Evolutionary conservation across 1,140 invertebrate genomes (phyloP).

Genomic region (Aphidius ervi): DNA sequence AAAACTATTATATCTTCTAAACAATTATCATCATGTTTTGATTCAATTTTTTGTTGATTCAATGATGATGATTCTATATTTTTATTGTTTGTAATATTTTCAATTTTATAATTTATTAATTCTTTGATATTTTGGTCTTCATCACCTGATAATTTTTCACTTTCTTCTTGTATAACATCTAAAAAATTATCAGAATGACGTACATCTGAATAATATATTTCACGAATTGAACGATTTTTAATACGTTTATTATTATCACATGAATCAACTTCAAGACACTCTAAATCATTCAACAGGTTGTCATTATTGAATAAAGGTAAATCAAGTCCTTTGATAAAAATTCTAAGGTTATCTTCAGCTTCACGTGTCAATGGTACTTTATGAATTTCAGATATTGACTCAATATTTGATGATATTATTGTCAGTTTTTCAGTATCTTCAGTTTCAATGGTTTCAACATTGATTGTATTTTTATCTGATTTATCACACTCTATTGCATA

Average conservation of each 20-base stretch:
- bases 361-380: slow-evolving; percentile 44
- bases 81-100: too few relatives aligned
- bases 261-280: slow-evolving; percentile 2
- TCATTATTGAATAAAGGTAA: slow-evolving; percentile 38
- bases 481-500: slow-evolving; percentile 35
- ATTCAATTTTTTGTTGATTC: too few relatives aligned
- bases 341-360: slow-evolving; percentile 49
- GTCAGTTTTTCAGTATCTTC: slow-evolving; percentile 23
- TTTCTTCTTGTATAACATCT: background rate
- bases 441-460: slow-evolving; percentile 35
- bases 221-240: background rate
- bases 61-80: too few relatives aligned
- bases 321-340: slow-evolving; percentile 60
- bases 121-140: too few relatives aligned
- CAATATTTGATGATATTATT: slow-evolving; percentile 1
- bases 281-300: slow-evolving; percentile 21
- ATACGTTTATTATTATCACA: background rate
- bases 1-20: too few relatives aligned
- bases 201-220: background rate
- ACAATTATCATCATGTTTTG: too few relatives aligned
- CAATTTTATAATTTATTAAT: too few relatives aligned
- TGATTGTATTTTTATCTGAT: slow-evolving; percentile 15
- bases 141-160: background rate
- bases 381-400: slow-evolving; percentile 10
- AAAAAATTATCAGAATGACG: background rate